These are phyloP conservation scores for Patagioenas fasciata DNA, from an alignment of 2,113 vertebrate genomes.

Conservation along the genomic window DNA sequence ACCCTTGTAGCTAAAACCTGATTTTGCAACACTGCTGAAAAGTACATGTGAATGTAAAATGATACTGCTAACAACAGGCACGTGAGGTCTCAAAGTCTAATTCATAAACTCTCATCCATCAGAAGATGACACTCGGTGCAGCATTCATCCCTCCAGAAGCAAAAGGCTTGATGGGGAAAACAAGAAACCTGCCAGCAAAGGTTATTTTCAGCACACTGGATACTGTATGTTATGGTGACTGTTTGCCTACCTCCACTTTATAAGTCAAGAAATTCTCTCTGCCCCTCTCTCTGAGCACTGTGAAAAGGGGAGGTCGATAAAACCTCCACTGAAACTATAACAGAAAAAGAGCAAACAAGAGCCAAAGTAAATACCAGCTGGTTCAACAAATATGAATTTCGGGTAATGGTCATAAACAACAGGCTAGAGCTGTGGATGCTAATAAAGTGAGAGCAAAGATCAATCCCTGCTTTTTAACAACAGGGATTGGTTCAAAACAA, in stretches of 20 bases:
- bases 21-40: not conserved
- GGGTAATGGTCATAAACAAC: conserved; percentile 1
- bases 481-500: not conserved
- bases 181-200: not conserved
- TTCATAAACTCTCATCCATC: not conserved
- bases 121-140: not conserved
- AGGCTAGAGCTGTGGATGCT: not conserved
- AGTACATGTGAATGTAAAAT: not conserved
- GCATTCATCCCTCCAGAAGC: not conserved
- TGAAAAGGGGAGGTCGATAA: not conserved
- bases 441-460: not conserved
- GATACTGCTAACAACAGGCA: not conserved
- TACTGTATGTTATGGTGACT: not conserved
- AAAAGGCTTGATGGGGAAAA: not conserved
- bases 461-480: not conserved
- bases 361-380: conserved; percentile 42
- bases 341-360: not conserved
- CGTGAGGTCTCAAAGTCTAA: not conserved
- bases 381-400: not conserved
- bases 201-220: not conserved
- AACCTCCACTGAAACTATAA: not conserved
- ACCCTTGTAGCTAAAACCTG: not conserved
- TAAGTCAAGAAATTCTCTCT: not conserved
- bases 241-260: not conserved
- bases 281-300: not conserved